Conservation (phyloP, 92 coral and sea anemone species). For the Virgularia gustaviana region DNA sequence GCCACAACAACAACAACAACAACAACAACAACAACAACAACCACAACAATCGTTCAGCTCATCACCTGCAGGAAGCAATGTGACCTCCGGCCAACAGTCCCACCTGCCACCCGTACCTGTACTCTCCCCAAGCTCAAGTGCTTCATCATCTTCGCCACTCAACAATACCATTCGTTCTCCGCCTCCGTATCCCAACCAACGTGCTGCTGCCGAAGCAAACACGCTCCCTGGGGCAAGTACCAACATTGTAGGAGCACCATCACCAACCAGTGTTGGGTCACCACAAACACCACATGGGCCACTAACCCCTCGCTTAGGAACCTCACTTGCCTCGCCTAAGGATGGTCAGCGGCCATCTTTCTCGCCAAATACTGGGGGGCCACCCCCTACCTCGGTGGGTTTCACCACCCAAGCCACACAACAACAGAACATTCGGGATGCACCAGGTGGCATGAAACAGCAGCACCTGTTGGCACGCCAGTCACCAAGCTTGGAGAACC, state of each 20-base stretch:
- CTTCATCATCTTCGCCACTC: constrained; percentile 81
- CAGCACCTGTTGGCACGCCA: constrained; percentile 38
- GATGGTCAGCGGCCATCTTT: constrained; percentile 89
- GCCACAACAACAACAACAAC: constrained; percentile 27
- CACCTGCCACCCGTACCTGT: constrained; percentile 59
- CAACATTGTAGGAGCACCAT: constrained; percentile 73
- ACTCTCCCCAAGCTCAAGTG: constrained; percentile 73
- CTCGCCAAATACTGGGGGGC: constrained; percentile 76
- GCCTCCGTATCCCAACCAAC: constrained; percentile 86
- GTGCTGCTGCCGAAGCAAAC: constrained; percentile 49
- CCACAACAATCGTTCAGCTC: constrained; percentile 9
- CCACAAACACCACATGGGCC: constrained; percentile 96
- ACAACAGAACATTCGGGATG: constrained; percentile 38
- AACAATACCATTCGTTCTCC: constrained; percentile 86
- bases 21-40: constrained; percentile 45
- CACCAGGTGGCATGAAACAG: constrained; percentile 45
- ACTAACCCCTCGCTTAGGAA: constrained; percentile 72
- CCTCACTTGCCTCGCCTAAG: constrained; percentile 88
- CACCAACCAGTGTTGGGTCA: constrained; percentile 91
- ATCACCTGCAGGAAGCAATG: constrained; percentile 10
- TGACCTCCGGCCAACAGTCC: constrained; percentile 68
- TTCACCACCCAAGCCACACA: constrained; percentile 4
- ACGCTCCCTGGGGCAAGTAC: constrained; percentile 73
- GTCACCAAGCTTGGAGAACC: constrained; percentile 54
- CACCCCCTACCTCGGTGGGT: constrained; percentile 46